phyloP scores from a whole-genome alignment of 2,888 invertebrate genomes.

The Agonopterix subpropinquella region DNA sequence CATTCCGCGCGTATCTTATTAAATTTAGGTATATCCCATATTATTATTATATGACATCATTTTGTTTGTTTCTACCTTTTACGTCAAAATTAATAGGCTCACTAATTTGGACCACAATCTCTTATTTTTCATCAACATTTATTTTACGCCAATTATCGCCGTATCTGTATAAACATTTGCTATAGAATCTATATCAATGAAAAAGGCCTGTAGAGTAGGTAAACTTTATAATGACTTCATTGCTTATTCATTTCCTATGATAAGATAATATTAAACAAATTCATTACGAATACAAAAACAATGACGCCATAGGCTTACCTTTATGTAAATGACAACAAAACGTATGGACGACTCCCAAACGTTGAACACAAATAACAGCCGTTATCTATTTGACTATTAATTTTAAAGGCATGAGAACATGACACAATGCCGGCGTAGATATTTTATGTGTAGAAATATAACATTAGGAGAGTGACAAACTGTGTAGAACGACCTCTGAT shows the following conservation, averaged over 20 bases:
- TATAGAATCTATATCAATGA: too few relatives aligned
- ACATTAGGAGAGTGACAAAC: constrained; percentile 49
- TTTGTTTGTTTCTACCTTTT: too few relatives aligned
- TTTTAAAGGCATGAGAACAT: constrained; percentile 33
- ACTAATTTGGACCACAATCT: too few relatives aligned
- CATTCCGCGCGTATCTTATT: too few relatives aligned
- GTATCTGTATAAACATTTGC: too few relatives aligned
- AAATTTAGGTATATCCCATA: too few relatives aligned
- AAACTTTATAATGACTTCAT: constrained; percentile 8
- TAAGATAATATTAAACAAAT: constrained; percentile 38
- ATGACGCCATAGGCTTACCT: constrained; percentile 23
- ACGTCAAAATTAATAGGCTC: too few relatives aligned
- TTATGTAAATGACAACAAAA: constrained; percentile 43
- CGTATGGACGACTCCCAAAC: constrained; percentile 27
- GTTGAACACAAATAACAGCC: constrained; percentile 30
- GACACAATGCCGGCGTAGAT: constrained; percentile 22
- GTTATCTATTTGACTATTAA: constrained; percentile 43
- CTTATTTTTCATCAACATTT: too few relatives aligned
- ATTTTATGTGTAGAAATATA: constrained; percentile 23
- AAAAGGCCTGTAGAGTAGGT: too few relatives aligned
- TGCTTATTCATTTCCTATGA: constrained; percentile 27
- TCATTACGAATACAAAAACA: constrained; percentile 23
- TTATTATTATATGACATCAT: too few relatives aligned
- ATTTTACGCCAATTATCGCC: too few relatives aligned
- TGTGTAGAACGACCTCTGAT: constrained; percentile 43